Evolutionary conservation across 1,140 invertebrate genomes (phyloP), one percentile per base, ranked within the genome.

Genomic region (Zaprionus nigranus): DNA sequence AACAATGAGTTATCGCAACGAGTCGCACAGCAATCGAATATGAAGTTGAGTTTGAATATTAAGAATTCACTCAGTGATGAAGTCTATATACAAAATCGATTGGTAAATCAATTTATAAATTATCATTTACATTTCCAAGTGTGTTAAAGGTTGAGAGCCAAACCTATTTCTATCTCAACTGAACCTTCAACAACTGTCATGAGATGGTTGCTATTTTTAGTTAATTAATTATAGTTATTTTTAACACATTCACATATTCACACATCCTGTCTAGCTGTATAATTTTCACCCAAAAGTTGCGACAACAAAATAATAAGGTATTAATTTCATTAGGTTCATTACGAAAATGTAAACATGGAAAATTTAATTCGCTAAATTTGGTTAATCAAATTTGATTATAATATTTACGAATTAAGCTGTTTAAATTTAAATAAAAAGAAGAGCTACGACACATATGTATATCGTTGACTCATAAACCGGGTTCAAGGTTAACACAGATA

Each of bases 1-100:
- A 24, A 12, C 46, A 11, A 36, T 75, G 72, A 75, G 30, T 70
- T 66, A 75, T 70, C 7, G n/a, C n/a, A 46, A 40, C 30, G 9
- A 34, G 30, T 34, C 30, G 30, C 9, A 7, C 38, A n/a, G 38
- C 13, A 40, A n/a, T 2, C 5, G 38, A n/a, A 40, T 7, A 40
- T 40, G 38, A 6, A 40, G 15, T 40, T n/a, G 15, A 15, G n/a
- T 7, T 7, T 15, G 15, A 40, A n/a, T n/a, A 6, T 9, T 3
- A 46, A n/a, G 40, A 17, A n/a, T 43, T 1, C n/a, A 43, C n/a
- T 3, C n/a, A 30, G 9, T 2, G n/a, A 43, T 17, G 7, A 5
- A 43, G 40, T 9, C 40, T 17, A 43, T 30, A 11, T 30, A 3
- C 40, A n/a, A 17, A 43, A 17, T 17, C n/a, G 17, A 46, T 43